Percentiles rank a stretch among this genome's conserved stretches.
Evolutionary conservation across 2,113 vertebrate species (phyloP).

Genomic region (human): DNA sequence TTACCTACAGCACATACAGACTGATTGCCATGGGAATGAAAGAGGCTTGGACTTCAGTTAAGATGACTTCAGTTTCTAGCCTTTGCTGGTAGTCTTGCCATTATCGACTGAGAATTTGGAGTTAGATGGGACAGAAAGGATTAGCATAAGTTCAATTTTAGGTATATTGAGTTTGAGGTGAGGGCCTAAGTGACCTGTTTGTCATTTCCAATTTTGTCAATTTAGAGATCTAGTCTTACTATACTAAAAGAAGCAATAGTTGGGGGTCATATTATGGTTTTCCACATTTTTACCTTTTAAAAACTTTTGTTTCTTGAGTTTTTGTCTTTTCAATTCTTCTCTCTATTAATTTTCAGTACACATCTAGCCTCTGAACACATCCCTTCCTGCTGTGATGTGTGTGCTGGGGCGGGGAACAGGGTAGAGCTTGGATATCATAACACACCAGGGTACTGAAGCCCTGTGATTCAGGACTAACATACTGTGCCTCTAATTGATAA

Average conservation of each 20-base stretch:
- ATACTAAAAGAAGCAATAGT: background rate
- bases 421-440: conserved; percentile 54
- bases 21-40: background rate
- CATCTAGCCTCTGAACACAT: background rate
- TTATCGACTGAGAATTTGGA: background rate
- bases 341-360: conserved; percentile 35
- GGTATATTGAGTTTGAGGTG: background rate
- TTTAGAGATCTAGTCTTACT: background rate
- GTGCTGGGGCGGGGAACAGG: conserved; percentile 47
- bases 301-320: conserved; percentile 33
- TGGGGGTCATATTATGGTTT: background rate
- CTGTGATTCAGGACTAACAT: conserved; percentile 63
- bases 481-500: conserved; percentile 74
- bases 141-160: background rate
- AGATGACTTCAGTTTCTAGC: background rate
- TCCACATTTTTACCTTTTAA: background rate
- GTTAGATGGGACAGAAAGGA: background rate
- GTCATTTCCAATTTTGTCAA: background rate
- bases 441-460: conserved; percentile 61
- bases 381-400: conserved; percentile 37
- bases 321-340: conserved; percentile 19
- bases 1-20: background rate
- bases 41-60: background rate
- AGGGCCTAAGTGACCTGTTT: background rate
- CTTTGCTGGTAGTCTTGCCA: background rate